A percentile compares a stretch with the other conserved stretches of the same genome.
Conservation (phyloP, 92 coral and sea anemone genomes). For the Plumapathes pennacea region DNA sequence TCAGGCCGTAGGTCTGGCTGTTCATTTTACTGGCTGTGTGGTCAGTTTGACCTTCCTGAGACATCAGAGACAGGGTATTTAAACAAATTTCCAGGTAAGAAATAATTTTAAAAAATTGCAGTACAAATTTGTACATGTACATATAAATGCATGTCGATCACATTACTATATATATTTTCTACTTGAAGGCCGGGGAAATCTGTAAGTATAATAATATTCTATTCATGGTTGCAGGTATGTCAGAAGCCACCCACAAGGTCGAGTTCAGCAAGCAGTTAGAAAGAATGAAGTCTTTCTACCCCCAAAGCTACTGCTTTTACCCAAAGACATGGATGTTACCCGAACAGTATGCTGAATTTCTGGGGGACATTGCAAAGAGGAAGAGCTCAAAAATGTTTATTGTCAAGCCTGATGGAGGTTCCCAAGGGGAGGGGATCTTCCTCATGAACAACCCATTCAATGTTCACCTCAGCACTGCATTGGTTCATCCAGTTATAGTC, state of each 20-base stretch:
- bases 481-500: constrained; percentile 60
- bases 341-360: constrained; percentile 70
- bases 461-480: constrained; percentile 52
- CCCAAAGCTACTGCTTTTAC: constrained; percentile 70
- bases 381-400: constrained; percentile 50
- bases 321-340: constrained; percentile 88
- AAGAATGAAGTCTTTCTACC: constrained; percentile 75
- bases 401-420: constrained; percentile 80
- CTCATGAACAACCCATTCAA: constrained; percentile 65
- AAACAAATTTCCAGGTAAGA: constrained; percentile 74
- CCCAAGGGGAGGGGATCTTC: constrained; percentile 85
- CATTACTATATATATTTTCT: not conserved
- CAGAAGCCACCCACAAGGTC: constrained; percentile 72
- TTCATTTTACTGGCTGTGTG: constrained; percentile 80
- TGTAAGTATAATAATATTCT: no score
- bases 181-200: no score
- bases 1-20: constrained; percentile 64
- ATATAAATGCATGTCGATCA: not conserved
- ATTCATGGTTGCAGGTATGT: constrained; percentile 58
- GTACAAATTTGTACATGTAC: not conserved
- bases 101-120: no score
- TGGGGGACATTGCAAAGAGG: constrained; percentile 29
- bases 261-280: constrained; percentile 70
- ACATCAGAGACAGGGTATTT: constrained; percentile 58
- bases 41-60: constrained; percentile 68